These are phyloP conservation scores for Lasius platythorax DNA, from an alignment of 2,888 invertebrate genomes.

Conservation along the genomic window DNA sequence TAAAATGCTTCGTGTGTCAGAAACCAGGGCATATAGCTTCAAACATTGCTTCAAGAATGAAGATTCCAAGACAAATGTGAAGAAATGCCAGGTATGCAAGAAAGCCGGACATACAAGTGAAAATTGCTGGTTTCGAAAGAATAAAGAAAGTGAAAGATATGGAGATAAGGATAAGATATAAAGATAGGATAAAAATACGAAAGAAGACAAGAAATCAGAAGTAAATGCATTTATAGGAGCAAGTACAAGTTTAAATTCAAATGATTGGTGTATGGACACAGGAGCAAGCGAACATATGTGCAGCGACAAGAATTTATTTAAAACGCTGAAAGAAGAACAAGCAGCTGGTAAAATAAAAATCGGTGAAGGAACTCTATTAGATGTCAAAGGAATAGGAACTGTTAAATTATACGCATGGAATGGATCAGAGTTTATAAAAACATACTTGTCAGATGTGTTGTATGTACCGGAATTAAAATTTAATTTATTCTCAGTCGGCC, in stretches of 20 bases:
- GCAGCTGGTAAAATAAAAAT: background rate
- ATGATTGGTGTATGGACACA: background rate
- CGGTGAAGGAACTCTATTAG: background rate
- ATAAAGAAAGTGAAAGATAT: background rate
- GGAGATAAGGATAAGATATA: no score
- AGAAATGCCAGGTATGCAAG: background rate
- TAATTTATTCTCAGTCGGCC: background rate
- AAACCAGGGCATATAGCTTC: background rate
- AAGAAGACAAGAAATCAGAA: background rate
- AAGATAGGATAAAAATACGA: background rate
- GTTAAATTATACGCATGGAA: background rate
- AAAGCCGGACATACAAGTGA: background rate
- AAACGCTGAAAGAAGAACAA: background rate
- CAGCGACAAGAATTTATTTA: background rate
- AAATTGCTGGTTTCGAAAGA: background rate
- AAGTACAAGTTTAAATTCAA: background rate
- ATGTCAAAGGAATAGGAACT: background rate
- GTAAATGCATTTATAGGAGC: background rate
- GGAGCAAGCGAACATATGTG: constrained; percentile 3
- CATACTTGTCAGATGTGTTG: background rate
- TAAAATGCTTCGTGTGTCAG: background rate
- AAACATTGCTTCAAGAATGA: background rate
- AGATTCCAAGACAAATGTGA: background rate
- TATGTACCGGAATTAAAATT: background rate
- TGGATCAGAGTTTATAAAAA: background rate